Percentiles rank a stretch among this genome's conserved stretches.
phyloP scores from a whole-genome alignment of 2,888 invertebrate genomes.

The Perdita meconis region DNA sequence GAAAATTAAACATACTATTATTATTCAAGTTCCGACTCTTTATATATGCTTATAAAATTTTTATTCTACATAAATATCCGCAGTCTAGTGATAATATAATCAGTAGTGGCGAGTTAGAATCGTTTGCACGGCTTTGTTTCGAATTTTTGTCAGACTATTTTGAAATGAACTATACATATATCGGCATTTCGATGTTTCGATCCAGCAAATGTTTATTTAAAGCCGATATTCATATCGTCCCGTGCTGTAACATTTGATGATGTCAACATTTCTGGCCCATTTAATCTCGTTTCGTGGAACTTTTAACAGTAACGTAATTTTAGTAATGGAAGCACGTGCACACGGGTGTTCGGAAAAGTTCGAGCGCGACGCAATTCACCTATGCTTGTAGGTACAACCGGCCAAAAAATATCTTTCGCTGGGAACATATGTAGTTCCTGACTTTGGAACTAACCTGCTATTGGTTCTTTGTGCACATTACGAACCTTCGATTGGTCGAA shows the following conservation, averaged over 20 bases:
- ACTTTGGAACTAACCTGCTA: too few species aligned
- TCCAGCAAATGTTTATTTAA: background rate
- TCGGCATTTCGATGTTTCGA: background rate
- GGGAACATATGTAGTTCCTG: too few species aligned
- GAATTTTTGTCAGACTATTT: background rate
- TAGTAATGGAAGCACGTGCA: background rate
- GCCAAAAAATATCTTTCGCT: background rate
- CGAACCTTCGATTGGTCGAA: too few species aligned
- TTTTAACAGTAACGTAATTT: background rate
- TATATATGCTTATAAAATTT: too few species aligned
- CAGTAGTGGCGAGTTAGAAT: too few species aligned
- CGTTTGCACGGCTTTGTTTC: too few species aligned
- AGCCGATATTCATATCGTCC: background rate
- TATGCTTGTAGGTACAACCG: background rate
- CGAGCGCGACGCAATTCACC: background rate
- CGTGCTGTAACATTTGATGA: background rate
- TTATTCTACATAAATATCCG: too few species aligned
- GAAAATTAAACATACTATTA: too few species aligned
- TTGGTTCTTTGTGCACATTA: too few species aligned
- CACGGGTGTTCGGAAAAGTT: background rate
- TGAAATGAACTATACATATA: too few species aligned
- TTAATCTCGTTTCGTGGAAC: constrained; percentile 3
- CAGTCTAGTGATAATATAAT: too few species aligned
- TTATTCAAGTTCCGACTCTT: too few species aligned
- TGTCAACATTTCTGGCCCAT: background rate